Evolutionary conservation across 2,113 vertebrate genomes (phyloP), one percentile per base, ranked within the genome.

Genomic region (Hystrix cristata): DNA sequence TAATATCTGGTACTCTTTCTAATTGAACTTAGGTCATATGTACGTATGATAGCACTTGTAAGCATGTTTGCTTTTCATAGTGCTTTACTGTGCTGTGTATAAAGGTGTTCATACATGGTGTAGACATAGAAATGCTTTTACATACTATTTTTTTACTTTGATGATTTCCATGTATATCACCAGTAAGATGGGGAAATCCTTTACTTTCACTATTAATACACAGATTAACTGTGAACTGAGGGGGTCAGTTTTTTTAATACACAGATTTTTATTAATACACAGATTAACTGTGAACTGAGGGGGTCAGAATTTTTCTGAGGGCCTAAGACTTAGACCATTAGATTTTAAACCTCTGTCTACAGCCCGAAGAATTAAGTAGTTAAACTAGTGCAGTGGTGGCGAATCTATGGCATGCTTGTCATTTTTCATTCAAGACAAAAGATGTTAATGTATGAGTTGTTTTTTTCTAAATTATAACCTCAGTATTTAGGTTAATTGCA

Each of bases 1-100:
- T 94, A 90, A 34, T 27, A 74, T 60, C 84, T 69, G 43, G 4
- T 67, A 27, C 25, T 93, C 48, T 96, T 89, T 92, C 80, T 90
- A 0, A 0, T 76, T 87, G 34, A 91, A 62, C n/a, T 51, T 76
- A 8, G 10, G 14, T 87, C 3, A 31, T 65, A 51, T 62, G 15
- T 13, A 82, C 16, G 31, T 86, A 23, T 71, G 23, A 31, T 80
- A 46, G 53, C 27, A 79, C 48, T 72, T 85, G 5, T 43, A 85
- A 90, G n/a, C 7, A n/a, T 23, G 55, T 59, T 86, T 82, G 3
- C 13, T 83, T 91, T 91, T 94, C 67, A 57, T 3, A 13, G 12
- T 94, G 27, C 18, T 90, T 87, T 74, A 51, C 29, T 71, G 12
- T 69, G 29, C 38, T 18, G 57, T 78, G 19, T 74, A 25, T 83